These are phyloP conservation scores for Lapara coniferarum DNA, from an alignment of 2,888 invertebrate genomes.

Conservation along the genomic window DNA sequence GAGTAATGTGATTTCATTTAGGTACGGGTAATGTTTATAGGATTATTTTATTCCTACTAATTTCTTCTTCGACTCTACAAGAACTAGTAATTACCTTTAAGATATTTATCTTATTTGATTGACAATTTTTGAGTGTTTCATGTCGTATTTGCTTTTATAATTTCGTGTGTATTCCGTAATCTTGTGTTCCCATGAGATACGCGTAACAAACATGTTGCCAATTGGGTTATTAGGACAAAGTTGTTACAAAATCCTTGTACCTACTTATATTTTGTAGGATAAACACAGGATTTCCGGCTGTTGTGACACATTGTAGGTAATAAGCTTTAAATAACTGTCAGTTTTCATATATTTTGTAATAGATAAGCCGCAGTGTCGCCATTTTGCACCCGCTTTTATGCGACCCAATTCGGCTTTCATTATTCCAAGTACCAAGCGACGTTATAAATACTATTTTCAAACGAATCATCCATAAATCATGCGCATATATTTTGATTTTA, in stretches of 20 bases:
- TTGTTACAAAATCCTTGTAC: neutral
- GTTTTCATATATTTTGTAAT: neutral
- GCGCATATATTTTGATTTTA: neutral
- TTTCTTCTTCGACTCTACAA: too few relatives aligned
- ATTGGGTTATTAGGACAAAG: neutral
- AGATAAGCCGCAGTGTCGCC: neutral
- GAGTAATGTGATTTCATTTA: too few relatives aligned
- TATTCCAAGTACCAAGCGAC: neutral
- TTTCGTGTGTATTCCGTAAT: too few relatives aligned
- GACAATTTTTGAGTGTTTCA: neutral
- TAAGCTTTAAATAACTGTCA: neutral
- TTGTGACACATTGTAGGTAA: neutral
- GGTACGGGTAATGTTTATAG: too few relatives aligned
- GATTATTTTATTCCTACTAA: too few relatives aligned
- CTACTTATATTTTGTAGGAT: neutral
- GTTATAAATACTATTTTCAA: neutral
- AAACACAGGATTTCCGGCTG: neutral
- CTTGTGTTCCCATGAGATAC: too few relatives aligned
- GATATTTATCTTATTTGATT: neutral
- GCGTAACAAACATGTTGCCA: neutral
- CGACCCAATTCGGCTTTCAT: neutral
- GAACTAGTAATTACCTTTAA: too few relatives aligned
- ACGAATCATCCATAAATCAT: neutral
- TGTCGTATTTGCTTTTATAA: too few relatives aligned
- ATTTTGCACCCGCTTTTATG: neutral